These are phyloP conservation scores for Eledone cirrhosa DNA, from an alignment of 2,888 invertebrate genomes.

Conservation along the genomic window DNA sequence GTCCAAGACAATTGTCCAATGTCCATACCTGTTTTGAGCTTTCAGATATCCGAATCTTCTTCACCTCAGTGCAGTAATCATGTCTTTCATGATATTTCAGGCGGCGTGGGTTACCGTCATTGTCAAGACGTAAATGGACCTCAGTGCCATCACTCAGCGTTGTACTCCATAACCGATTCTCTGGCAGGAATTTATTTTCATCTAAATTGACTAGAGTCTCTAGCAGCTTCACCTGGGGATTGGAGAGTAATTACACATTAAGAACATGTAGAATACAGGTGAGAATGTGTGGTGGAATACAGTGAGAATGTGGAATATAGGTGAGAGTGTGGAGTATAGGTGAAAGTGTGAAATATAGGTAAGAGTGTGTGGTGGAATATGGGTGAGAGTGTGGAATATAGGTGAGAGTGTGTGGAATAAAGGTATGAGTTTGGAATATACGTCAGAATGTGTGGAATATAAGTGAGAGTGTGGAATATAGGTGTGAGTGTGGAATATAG, in stretches of 20 bases:
- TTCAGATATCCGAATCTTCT: constrained; percentile 59
- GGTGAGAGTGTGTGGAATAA: no score
- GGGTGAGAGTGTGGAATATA: no score
- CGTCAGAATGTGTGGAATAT: no score
- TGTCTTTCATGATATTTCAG: constrained; percentile 58
- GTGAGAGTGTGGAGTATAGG: no score
- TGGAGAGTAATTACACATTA: not conserved
- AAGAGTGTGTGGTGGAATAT: no score
- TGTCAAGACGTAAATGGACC: constrained; percentile 53
- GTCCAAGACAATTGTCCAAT: not conserved
- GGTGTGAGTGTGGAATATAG: no score
- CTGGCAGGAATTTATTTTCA: constrained; percentile 23
- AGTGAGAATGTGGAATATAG: no score
- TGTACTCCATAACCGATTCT: constrained; percentile 49
- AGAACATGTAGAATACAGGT: not conserved
- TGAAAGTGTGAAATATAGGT: no score
- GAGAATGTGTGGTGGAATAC: no score
- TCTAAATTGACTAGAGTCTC: constrained; percentile 20
- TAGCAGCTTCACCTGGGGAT: constrained; percentile 56
- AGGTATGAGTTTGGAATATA: no score
- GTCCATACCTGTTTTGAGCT: constrained; percentile 59
- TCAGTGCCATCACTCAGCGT: constrained; percentile 59
- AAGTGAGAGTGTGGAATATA: no score
- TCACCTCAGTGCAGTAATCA: constrained; percentile 58
- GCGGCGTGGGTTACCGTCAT: constrained; percentile 47